Percentiles rank a stretch among this genome's conserved stretches.
phyloP scores from a whole-genome alignment of 2,888 invertebrate genomes.

The Gymnocheta viridis region DNA sequence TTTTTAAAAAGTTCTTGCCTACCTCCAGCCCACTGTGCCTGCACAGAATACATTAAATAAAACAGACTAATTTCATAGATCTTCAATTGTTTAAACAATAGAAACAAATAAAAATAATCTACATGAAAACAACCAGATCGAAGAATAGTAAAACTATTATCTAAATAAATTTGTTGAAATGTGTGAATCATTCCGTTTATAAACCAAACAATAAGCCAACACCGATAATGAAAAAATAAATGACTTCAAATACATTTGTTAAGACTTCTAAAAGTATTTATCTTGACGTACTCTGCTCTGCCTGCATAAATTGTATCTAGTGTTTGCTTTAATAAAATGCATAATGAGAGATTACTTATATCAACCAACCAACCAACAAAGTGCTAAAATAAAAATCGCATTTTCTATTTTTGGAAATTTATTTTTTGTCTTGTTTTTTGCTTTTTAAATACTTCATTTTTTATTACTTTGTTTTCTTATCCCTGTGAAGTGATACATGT shows the following conservation, averaged over 20 bases:
- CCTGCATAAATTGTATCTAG: neutral
- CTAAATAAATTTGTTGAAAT: constrained; percentile 29
- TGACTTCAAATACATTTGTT: neutral
- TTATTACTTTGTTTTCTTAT: neutral
- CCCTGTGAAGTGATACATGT: neutral
- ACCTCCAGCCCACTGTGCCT: neutral
- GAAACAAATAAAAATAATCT: constrained; percentile 17
- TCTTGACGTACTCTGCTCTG: neutral
- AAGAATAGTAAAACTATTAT: constrained; percentile 31
- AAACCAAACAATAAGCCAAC: constrained; percentile 23
- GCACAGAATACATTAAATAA: neutral
- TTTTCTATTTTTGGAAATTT: neutral
- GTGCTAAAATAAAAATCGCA: constrained; percentile 37
- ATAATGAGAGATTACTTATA: neutral
- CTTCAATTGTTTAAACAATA: constrained; percentile 50
- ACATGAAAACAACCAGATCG: constrained; percentile 5
- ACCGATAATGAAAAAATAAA: neutral
- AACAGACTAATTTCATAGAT: constrained; percentile 13
- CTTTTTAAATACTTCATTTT: neutral
- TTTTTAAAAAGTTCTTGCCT: neutral
- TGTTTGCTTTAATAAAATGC: neutral
- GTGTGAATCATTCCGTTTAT: constrained; percentile 26
- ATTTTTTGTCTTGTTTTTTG: neutral
- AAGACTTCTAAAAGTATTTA: neutral
- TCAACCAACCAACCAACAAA: constrained; percentile 6